Base-by-base conservation (phyloP, 2,888 invertebrate species). In the Nesidiocoris tenuis region DNA sequence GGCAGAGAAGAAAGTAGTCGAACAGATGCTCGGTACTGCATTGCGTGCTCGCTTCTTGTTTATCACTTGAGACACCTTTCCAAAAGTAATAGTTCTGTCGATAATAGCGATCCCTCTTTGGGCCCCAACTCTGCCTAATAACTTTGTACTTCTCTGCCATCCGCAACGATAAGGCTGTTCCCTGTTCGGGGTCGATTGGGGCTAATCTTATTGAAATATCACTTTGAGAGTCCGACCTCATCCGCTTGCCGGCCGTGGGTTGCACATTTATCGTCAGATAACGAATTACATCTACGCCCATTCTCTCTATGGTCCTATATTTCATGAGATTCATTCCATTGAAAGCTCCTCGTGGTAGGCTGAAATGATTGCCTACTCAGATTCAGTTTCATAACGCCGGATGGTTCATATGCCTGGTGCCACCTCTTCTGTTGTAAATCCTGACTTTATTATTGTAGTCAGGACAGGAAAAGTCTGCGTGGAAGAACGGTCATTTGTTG, bases 61-160 rank as follows among this genome's bases (percentile, higher is more conserved):
- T 39, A 72, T 72, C 72, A 61, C 61, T 25, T 25, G 54, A 61
- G 71, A 71, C 71, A 71, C 72, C 72, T 72, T 54, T 21, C 72
- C 21, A 39, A 19, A 72, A 57, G 71, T 72, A 72, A 72, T 72
- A 72, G 72, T 39, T 72, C 72, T 72, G 72, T 72, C 72, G 72
- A 72, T 72, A 61, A 59, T 61, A 39, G 72, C 61, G n/a, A 61
- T 61, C 61, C 54, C 68, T 68, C 68, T 57, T 63, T 9, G 16
- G 5, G 3, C 23, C 24, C 25, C 59, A 23, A 70, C 59, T 39
- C 70, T 59, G 21, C n/a, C 25, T 17, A 70, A 70, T 70, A 59
- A 24, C 59, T 70, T 59, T 21, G 16, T 57, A 22, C 59, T 24
- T 59, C 16, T 57, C 23, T 56, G 12, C 21, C 70, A 7, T 57